Evolutionary conservation across 2,888 invertebrate genomes (phyloP).

Genomic region (Iselma pallidipennis): DNA sequence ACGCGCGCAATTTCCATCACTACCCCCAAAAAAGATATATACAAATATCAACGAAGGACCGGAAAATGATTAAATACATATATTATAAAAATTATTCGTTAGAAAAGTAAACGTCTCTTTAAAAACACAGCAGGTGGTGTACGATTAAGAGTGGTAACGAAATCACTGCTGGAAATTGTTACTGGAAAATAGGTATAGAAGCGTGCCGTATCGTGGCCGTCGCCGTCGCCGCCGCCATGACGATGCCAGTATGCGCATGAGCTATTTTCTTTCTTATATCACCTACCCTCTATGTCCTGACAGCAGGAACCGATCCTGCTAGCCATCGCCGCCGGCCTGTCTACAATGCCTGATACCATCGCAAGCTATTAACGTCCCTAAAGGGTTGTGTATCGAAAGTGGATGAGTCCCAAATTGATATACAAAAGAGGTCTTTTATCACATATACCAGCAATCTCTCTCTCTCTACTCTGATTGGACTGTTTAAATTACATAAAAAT

Average conservation of each 20-base stretch:
- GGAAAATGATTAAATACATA: not conserved
- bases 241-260: constrained; percentile 60
- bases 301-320: constrained; percentile 27
- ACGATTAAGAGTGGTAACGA: constrained; percentile 22
- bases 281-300: constrained; percentile 11
- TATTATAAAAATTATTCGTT: not conserved
- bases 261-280: constrained; percentile 55
- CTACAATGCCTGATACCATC: constrained; percentile 24
- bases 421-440: constrained; percentile 7
- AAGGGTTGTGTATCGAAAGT: constrained; percentile 7
- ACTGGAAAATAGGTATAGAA: constrained; percentile 44
- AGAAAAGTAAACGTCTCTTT: not conserved
- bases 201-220: constrained; percentile 62
- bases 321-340: not conserved
- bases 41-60: not conserved
- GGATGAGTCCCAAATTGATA: constrained; percentile 17
- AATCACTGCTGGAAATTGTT: constrained; percentile 42
- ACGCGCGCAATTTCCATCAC: constrained; percentile 2
- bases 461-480: no score
- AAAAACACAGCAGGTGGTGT: constrained; percentile 9
- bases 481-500: no score
- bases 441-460: constrained; percentile 2
- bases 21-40: not conserved
- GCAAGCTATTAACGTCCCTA: constrained; percentile 10
- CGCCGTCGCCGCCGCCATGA: constrained; percentile 62